Evolutionary conservation across 2,113 vertebrate species (phyloP), one percentile per base, ranked within the genome.

Genomic region (Empidonax alnorum): DNA sequence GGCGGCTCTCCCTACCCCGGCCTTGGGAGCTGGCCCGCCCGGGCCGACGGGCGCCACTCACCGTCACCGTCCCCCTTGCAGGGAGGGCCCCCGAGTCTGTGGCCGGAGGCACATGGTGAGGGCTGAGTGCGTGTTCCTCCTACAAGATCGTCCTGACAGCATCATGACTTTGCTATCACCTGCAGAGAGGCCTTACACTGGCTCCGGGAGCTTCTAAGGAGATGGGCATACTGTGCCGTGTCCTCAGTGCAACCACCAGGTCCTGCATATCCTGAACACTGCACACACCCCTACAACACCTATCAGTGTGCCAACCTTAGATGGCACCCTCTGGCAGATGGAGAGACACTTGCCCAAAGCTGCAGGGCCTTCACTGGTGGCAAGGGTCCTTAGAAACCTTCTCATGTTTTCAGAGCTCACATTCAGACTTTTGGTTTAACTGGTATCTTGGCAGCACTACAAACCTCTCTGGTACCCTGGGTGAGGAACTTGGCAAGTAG

Each of bases 171-270:
- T 5, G 15, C 35, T 6, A 4, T 53, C 56, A 7, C n/a, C 74
- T 37, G 27, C 9, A 1, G 25, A 19, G 10, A 28, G 23, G 41
- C 46, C 46, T 65, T 42, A 35, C 18, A 18, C 12, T 22, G 28
- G 37, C 35, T 87, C 55, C 9, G 11, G 33, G 7, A 19, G 63
- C 35, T 65, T 21, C 67, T 52, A 63, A 49, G 49, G 33, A 59
- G 23, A 13, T 3, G 12, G 55, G 4, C 0, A 6, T 37, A 5
- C 2, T 2, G 44, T 67, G 44, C 30, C 3, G 0, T 17, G 17
- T 7, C 13, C 18, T 56, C 5, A 0, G 31, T 15, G n/a, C 1
- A 2, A 35, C 33, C 58, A 31, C 25, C 31, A 31, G 11, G 20
- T 30, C 35, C 20, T 12, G 25, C 15, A 46, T 31, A 12, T 18